Evolutionary conservation across 2,888 invertebrate species (phyloP), one percentile per base, ranked within the genome.

Genomic region (Dichetophora obliterata): DNA sequence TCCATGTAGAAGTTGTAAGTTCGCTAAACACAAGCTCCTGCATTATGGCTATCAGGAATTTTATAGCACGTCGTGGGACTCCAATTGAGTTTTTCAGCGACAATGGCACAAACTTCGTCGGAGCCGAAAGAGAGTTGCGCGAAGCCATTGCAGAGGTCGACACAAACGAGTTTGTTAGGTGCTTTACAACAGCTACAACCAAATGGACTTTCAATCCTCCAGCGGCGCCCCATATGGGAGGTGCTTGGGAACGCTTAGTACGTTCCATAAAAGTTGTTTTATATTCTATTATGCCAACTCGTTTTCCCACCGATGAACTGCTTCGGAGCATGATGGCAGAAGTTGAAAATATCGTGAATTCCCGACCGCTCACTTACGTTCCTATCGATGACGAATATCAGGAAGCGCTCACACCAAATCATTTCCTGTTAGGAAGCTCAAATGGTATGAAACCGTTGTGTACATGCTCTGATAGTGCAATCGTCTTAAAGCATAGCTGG

Each of bases 341-440:
- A 61, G 77, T 78, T 48, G 78, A 82, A 72, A 73, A 71, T n/a
- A 75, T 84, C 6, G 81, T 83, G 1, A 84, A 84, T 68, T 79
- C 80, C n/a, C n/a, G n/a, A n/a, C n/a, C n/a, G n/a, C n/a, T n/a
- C n/a, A n/a, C n/a, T n/a, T n/a, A n/a, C n/a, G n/a, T n/a, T n/a
- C n/a, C n/a, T n/a, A n/a, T n/a, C n/a, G n/a, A n/a, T n/a, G n/a
- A n/a, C 9, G 63, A 77, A 71, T 52, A 81, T 78, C 75, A 77
- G 5, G 80, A 82, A 77, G 80, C 81, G 0, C 66, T 84, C 50
- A 83, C 84, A 14, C 82, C 83, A 5, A 84, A 84, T 59, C 82
- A 84, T 77, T 79, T 84, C 52, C 75, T 84, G 43, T 52, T 81
- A 61, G 78, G 79, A 16, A 76, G 76, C 34, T 80, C 81, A 31